A percentile compares a stretch with the other conserved stretches of the same genome.
Conservation (phyloP, 2,888 invertebrate species). For the Hydraecia micacea region DNA sequence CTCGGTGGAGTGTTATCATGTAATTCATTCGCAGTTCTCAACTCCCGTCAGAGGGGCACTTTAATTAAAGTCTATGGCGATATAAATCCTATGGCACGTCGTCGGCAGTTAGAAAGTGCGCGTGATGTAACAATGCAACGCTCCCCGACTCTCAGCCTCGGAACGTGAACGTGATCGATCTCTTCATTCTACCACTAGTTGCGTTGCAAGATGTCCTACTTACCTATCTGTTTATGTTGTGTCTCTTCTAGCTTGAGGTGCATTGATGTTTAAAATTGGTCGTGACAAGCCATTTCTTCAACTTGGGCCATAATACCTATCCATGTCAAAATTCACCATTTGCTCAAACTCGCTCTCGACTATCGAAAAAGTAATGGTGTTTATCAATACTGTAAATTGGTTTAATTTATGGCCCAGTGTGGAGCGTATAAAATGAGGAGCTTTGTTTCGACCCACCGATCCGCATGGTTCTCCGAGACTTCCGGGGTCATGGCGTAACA, state of each 20-base stretch:
- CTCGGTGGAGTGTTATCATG: constrained; percentile 70
- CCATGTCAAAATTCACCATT: neutral
- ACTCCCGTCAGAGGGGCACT: constrained; percentile 76
- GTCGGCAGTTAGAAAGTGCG: constrained; percentile 83
- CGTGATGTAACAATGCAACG: constrained; percentile 84
- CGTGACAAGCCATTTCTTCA: neutral
- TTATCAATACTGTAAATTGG: constrained; percentile 13
- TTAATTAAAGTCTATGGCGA: constrained; percentile 84
- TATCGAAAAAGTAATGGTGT: constrained; percentile 1
- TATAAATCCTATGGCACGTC: constrained; percentile 83
- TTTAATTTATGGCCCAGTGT: constrained; percentile 30
- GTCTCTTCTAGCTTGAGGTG: constrained; percentile 6
- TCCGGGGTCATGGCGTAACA: constrained; percentile 75
- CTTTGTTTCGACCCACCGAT: constrained; percentile 67
- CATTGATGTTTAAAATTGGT: constrained; percentile 24
- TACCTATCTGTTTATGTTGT: constrained; percentile 52
- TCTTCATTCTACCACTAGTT: constrained; percentile 73
- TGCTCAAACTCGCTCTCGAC: neutral
- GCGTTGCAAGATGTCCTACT: constrained; percentile 70
- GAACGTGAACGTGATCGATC: constrained; percentile 81
- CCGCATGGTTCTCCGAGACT: constrained; percentile 66
- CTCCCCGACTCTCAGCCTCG: constrained; percentile 68
- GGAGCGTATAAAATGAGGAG: constrained; percentile 42
- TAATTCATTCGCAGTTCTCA: constrained; percentile 77
- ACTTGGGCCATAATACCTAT: neutral